Evolutionary conservation across 2,113 vertebrate genomes (phyloP).

Genomic region (Harpagus bidentatus): DNA sequence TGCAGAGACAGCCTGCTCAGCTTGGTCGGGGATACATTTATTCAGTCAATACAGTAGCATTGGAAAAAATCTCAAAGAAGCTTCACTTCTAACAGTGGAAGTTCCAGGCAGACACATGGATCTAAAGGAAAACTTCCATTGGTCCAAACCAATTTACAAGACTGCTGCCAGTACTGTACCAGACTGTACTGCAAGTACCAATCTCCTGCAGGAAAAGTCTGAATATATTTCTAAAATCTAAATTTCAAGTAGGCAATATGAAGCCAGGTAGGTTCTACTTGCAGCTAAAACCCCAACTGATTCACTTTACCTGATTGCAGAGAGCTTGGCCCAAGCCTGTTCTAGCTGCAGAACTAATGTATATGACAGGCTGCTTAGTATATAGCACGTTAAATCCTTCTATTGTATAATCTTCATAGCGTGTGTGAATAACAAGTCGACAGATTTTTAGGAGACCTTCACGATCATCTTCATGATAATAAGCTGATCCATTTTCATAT

Average conservation of each 20-base stretch:
- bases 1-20: neutral
- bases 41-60: neutral
- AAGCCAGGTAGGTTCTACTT: neutral
- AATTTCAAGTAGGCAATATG: neutral
- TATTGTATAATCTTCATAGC: slow-evolving; percentile 87
- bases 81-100: neutral
- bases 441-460: slow-evolving; percentile 92
- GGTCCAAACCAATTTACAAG: neutral
- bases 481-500: slow-evolving; percentile 94
- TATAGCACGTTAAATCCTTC: slow-evolving; percentile 86
- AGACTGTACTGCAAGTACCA: neutral
- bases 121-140: neutral
- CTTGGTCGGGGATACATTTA: neutral
- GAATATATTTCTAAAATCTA: neutral
- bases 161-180: neutral
- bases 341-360: slow-evolving; percentile 89
- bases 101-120: neutral
- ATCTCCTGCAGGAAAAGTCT: neutral
- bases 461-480: slow-evolving; percentile 93
- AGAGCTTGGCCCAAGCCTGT: slow-evolving; percentile 90
- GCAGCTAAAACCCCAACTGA: neutral
- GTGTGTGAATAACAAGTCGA: slow-evolving; percentile 87
- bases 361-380: slow-evolving; percentile 86
- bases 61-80: neutral
- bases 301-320: slow-evolving; percentile 86